phyloP scores from a whole-genome alignment of 1,140 invertebrate genomes.

The Penaeus vannamei region DNA sequence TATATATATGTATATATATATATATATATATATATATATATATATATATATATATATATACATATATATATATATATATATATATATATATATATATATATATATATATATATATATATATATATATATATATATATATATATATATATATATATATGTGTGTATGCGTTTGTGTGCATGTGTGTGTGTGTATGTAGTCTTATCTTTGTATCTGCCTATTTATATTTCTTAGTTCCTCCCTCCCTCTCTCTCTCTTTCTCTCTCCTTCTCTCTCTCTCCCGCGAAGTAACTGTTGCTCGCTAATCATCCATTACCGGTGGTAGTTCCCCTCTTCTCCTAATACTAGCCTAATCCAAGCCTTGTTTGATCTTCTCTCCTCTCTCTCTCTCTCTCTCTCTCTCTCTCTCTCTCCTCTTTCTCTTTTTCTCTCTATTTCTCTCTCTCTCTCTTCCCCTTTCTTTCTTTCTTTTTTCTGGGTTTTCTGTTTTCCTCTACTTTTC shows the following conservation, averaged over 20 bases:
- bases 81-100: background rate
- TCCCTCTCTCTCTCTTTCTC: slow-evolving; percentile 22
- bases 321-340: too few species aligned
- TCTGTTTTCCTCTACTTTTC: too few species aligned
- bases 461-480: too few species aligned
- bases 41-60: too few species aligned
- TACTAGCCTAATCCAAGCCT: too few species aligned
- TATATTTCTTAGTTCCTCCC: background rate
- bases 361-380: background rate
- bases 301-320: too few species aligned
- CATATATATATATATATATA: too few species aligned
- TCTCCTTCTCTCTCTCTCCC: slow-evolving; percentile 34
- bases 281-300: background rate
- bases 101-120: slow-evolving; percentile 22
- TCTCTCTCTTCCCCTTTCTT: background rate
- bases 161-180: slow-evolving; percentile 28
- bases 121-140: slow-evolving; percentile 19
- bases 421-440: background rate
- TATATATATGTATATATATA: too few species aligned
- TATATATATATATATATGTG: slow-evolving; percentile 23
- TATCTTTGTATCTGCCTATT: background rate
- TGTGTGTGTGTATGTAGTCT: background rate
- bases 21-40: too few species aligned
- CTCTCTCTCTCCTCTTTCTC: slow-evolving; percentile 7
- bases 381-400: slow-evolving; percentile 12